These are phyloP conservation scores for Nomia melanderi DNA, from an alignment of 1,140 invertebrate species.

Conservation along the genomic window DNA sequence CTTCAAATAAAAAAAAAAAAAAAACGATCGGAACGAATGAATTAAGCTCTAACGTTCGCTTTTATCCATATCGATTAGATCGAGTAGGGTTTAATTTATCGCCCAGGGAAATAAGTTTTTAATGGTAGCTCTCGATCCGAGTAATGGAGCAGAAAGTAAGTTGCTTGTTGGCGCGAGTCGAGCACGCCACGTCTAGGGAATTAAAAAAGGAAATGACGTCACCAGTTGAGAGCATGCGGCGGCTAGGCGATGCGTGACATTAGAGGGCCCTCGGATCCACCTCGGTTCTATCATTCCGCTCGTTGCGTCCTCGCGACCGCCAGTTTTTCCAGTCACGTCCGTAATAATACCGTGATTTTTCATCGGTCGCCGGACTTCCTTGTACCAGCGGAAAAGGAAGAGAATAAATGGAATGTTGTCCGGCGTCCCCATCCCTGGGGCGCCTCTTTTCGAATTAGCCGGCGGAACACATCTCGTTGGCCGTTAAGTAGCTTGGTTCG, in stretches of 20 bases:
- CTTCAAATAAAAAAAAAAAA: no score
- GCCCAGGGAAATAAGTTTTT: neutral
- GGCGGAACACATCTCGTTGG: neutral
- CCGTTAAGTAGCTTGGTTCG: neutral
- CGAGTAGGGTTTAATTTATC: no score
- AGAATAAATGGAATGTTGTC: no score
- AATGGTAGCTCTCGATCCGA: constrained; percentile 4
- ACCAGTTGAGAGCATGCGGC: neutral
- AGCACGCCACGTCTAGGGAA: neutral
- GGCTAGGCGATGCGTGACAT: constrained; percentile 15
- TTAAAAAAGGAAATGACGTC: constrained; percentile 17
- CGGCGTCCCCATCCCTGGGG: neutral
- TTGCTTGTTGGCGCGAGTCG: constrained; percentile 7
- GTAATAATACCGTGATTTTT: constrained; percentile 23
- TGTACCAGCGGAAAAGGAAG: no score
- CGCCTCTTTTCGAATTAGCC: neutral
- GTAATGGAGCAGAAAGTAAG: constrained; percentile 25
- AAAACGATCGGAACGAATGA: no score
- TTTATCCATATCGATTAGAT: no score
- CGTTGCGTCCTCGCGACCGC: neutral
- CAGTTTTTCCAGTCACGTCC: constrained; percentile 3
- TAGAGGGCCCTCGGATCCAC: neutral
- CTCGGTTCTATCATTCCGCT: constrained; percentile 14
- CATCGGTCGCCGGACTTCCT: constrained; percentile 10
- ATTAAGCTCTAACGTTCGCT: no score